phyloP scores from a whole-genome alignment of 2,888 invertebrate species.

The Drosophila percnosoma region DNA sequence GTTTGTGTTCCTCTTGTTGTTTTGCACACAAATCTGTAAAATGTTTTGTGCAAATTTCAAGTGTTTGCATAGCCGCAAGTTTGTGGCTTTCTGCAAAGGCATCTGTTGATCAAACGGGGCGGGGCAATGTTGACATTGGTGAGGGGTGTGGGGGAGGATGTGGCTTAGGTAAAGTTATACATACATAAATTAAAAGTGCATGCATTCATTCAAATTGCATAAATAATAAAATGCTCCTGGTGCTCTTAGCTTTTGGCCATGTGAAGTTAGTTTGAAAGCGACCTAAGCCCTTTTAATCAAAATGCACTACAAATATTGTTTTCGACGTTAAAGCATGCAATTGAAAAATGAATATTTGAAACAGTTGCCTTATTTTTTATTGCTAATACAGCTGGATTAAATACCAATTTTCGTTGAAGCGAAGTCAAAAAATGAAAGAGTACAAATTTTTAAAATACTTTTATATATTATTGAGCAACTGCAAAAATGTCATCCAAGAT shows the following conservation, averaged over 20 bases:
- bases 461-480: not conserved
- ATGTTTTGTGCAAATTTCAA: slow-evolving; percentile 65
- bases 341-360: not conserved
- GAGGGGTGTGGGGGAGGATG: no score
- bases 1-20: slow-evolving; percentile 28
- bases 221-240: slow-evolving; percentile 31
- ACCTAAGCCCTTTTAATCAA: slow-evolving; percentile 2
- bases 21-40: slow-evolving; percentile 64
- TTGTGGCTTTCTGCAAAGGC: slow-evolving; percentile 40
- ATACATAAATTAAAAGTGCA: slow-evolving; percentile 44
- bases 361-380: not conserved
- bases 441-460: no score
- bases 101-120: slow-evolving; percentile 40
- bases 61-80: slow-evolving; percentile 62
- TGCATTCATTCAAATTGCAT: slow-evolving; percentile 26
- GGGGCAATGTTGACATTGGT: not conserved
- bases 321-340: not conserved
- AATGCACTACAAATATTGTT: slow-evolving; percentile 1
- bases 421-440: no score
- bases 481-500: not conserved
- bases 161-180: not conserved
- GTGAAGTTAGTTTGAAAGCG: slow-evolving; percentile 2
- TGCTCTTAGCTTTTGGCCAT: not conserved
- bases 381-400: not conserved
- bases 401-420: not conserved